A percentile compares a stretch with the other conserved stretches of the same genome.
Evolutionary conservation across 37 sponge, comb jelly and placozoan species (phyloP).

Genomic region (Crambe crambe): DNA sequence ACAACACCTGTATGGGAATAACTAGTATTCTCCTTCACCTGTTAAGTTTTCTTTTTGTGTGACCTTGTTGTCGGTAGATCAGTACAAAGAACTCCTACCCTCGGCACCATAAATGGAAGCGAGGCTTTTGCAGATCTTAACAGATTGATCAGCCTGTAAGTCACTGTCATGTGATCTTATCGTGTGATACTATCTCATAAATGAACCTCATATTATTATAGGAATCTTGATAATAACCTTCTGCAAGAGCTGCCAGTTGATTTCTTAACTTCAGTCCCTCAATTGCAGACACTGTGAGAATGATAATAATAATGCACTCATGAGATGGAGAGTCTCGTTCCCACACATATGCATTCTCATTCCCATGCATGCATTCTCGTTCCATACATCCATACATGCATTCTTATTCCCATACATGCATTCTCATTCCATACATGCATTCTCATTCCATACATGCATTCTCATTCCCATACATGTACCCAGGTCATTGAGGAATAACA

Average conservation of each 20-base stretch:
- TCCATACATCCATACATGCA: too few relatives aligned
- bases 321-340: too few relatives aligned
- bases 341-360: too few relatives aligned
- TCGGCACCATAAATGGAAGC: slow-evolving; percentile 11
- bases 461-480: neutral
- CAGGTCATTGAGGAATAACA: slow-evolving; percentile 29
- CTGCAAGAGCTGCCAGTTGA: slow-evolving; percentile 7
- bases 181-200: neutral
- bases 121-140: slow-evolving; percentile 22
- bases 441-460: neutral
- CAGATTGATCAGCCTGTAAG: slow-evolving; percentile 31
- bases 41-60: neutral
- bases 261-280: neutral
- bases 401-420: neutral
- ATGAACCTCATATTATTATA: neutral
- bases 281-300: slow-evolving; percentile 36
- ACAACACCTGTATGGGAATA: slow-evolving; percentile 27
- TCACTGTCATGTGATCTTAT: neutral
- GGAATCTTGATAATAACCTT: slow-evolving; percentile 19
- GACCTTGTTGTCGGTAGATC: slow-evolving; percentile 13
- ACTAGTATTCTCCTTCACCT: neutral
- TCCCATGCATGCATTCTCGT: neutral
- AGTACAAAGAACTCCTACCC: slow-evolving; percentile 25
- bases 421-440: neutral
- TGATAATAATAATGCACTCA: too few relatives aligned